A percentile compares a stretch with the other conserved stretches of the same genome.
Evolutionary conservation across 1,140 invertebrate species (phyloP).

Genomic region (Temnothorax nylanderi): DNA sequence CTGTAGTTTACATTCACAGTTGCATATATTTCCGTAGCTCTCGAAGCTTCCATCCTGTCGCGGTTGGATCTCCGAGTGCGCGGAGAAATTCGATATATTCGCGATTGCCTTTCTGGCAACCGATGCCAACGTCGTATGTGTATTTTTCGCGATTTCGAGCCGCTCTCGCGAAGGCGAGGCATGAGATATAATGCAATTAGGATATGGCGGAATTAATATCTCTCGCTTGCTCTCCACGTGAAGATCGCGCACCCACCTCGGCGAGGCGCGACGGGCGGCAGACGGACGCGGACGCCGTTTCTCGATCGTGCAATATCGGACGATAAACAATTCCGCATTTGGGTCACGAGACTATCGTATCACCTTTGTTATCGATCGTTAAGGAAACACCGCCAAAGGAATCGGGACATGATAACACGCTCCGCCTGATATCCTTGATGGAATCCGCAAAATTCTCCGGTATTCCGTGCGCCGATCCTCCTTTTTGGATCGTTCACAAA

Average conservation of each 20-base stretch:
- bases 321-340: constrained; percentile 44
- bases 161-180: constrained; percentile 16
- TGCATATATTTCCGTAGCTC: not conserved
- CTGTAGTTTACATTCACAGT: constrained; percentile 5
- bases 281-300: not conserved
- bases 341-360: constrained; percentile 26
- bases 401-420: constrained; percentile 36
- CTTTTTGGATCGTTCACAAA: not conserved
- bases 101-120: constrained; percentile 19
- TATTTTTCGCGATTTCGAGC: constrained; percentile 16
- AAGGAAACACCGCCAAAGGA: constrained; percentile 19
- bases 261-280: not conserved
- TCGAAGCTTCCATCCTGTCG: not conserved
- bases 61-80: not conserved
- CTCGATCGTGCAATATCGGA: constrained; percentile 5
- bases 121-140: not conserved
- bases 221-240: not conserved
- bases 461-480: constrained; percentile 9
- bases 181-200: constrained; percentile 49
- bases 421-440: constrained; percentile 4
- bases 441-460: constrained; percentile 24
- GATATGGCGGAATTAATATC: constrained; percentile 26
- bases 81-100: constrained; percentile 42
- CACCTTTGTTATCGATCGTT: constrained; percentile 29
- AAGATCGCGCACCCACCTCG: constrained; percentile 3